Percentiles rank a stretch among this genome's conserved stretches.
Conservation (phyloP, 1,140 invertebrate genomes). For the Anastrepha obliqua region DNA sequence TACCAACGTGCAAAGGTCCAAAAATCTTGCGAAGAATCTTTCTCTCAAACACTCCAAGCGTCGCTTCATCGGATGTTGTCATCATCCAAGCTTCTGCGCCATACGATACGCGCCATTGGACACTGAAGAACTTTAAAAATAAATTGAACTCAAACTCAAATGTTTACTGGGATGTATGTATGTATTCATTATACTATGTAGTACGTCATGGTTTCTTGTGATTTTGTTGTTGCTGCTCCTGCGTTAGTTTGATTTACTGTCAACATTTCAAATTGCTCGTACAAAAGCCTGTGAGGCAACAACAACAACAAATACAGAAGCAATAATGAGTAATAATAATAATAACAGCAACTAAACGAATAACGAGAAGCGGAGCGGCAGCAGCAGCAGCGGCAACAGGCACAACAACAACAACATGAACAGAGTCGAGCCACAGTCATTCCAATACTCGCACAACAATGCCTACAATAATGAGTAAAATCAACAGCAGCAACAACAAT, state of each 20-base stretch:
- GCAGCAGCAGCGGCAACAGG: not conserved
- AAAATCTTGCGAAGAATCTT: too few relatives aligned
- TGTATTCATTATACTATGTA: too few relatives aligned
- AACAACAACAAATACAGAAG: constrained; percentile 33
- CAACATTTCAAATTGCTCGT: constrained; percentile 6
- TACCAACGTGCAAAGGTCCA: too few relatives aligned
- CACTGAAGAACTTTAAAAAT: too few relatives aligned
- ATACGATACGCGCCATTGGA: too few relatives aligned
- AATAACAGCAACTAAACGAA: constrained; percentile 34
- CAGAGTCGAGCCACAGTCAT: not conserved
- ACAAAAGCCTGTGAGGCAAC: not conserved
- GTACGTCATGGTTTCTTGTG: too few relatives aligned
- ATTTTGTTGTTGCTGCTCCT: not conserved
- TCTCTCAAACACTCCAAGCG: too few relatives aligned
- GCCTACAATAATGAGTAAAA: not conserved
- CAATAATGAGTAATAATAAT: constrained; percentile 43
- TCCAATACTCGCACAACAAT: not conserved
- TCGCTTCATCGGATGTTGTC: too few relatives aligned
- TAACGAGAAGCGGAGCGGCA: not conserved
- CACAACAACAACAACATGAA: not conserved
- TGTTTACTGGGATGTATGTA: too few relatives aligned
- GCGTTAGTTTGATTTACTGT: not conserved
- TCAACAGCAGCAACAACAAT: not conserved
- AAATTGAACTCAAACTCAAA: too few relatives aligned
- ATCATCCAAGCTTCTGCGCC: too few relatives aligned